Evolutionary conservation across 2,797 vertebrate genomes (phyloP).

Genomic region (Lithobates pipiens): DNA sequence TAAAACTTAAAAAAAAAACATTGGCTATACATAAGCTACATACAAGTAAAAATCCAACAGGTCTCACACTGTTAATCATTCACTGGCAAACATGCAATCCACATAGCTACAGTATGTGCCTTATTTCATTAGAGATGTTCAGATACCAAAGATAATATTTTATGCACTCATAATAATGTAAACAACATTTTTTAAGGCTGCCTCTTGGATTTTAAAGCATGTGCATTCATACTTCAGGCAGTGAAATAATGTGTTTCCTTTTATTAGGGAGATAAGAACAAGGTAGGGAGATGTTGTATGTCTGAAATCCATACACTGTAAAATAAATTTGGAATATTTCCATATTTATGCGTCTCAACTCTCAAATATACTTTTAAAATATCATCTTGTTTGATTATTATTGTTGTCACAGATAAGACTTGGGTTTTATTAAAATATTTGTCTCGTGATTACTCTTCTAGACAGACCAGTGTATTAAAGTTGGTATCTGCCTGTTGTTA

Average conservation of each 20-base stretch:
- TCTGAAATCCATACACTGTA: slow-evolving; percentile 17
- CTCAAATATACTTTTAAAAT: slow-evolving; percentile 10
- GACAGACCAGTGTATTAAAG: background rate
- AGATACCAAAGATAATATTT: background rate
- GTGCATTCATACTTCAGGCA: slow-evolving; percentile 9
- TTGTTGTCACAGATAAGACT: background rate
- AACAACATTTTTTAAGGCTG: background rate
- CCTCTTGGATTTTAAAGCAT: slow-evolving; percentile 34
- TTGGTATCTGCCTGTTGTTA: background rate
- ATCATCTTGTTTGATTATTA: background rate
- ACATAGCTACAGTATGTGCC: background rate
- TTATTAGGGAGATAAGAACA: slow-evolving; percentile 42
- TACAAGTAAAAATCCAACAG: background rate
- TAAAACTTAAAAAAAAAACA: too few relatives aligned
- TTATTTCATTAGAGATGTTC: background rate
- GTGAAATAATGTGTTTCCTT: slow-evolving; percentile 33
- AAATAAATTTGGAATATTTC: slow-evolving; percentile 11
- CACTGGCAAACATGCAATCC: background rate
- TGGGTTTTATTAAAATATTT: slow-evolving; percentile 24
- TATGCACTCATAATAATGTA: slow-evolving; percentile 6
- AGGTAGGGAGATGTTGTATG: slow-evolving; percentile 2
- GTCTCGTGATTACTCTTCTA: background rate
- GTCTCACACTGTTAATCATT: background rate
- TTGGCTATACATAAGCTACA: too few relatives aligned
- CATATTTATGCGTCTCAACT: slow-evolving; percentile 36